Evolutionary conservation across 1,140 invertebrate genomes (phyloP).

Genomic region (Brachionus plicatilis): DNA sequence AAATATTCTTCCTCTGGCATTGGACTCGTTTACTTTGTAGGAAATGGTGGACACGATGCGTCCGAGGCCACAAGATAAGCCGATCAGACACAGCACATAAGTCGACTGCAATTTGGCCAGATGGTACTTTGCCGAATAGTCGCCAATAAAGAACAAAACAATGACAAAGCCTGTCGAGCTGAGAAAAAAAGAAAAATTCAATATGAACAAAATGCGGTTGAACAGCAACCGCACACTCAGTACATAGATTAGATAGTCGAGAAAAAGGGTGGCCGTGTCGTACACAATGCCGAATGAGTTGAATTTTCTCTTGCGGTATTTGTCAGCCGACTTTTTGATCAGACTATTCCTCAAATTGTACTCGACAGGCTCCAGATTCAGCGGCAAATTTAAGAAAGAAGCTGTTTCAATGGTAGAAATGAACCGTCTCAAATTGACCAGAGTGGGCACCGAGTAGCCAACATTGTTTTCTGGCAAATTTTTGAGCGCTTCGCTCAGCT

Average conservation of each 20-base stretch:
- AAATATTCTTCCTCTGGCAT: conserved; percentile 2
- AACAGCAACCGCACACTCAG: neutral
- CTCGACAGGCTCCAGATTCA: conserved; percentile 30
- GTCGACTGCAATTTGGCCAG: neutral
- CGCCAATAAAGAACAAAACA: neutral
- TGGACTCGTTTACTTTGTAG: conserved; percentile 34
- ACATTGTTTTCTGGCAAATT: neutral
- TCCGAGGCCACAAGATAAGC: conserved; percentile 3
- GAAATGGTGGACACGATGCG: conserved; percentile 25
- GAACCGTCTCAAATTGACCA: neutral
- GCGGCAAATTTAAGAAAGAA: neutral
- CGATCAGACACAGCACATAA: conserved; percentile 7
- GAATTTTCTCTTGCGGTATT: neutral
- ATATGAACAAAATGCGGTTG: neutral
- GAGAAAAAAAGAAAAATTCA: conserved; percentile 20
- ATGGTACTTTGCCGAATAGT: neutral
- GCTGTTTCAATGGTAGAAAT: conserved; percentile 22
- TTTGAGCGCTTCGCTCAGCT: neutral
- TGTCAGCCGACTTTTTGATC: neutral
- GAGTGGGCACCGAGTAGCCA: neutral
- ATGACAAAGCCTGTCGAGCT: neutral
- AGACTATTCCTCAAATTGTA: conserved; percentile 37
- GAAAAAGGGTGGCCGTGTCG: neutral
- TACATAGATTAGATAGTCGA: neutral
- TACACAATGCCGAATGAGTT: neutral